Evolutionary conservation across 2,797 vertebrate species (phyloP), one percentile per base, ranked within the genome.

Genomic region (Falco cherrug): DNA sequence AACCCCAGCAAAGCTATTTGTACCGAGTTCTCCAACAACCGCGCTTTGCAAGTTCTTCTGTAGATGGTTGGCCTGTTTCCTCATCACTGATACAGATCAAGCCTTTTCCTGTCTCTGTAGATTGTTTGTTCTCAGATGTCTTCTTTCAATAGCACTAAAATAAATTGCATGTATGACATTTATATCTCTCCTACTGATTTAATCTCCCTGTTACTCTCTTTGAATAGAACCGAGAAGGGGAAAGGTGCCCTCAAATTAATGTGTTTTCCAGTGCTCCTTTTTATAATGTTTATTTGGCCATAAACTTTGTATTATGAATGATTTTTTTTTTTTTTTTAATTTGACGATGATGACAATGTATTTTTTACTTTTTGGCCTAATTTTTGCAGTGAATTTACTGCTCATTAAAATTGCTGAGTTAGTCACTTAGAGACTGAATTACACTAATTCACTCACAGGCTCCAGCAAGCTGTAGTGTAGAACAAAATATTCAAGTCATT

Each of bases 121-220:
- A 43, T 84, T 94, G 48, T 50, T 86, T 92, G 67, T 95, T 96
- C 84, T 87, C 28, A 81, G 22, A 95, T 74, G 53, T 37, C 31
- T 96, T 95, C 63, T 87, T 89, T 94, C 88, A 67, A 77, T 74
- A 71, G 45, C 28, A 93, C 53, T 86, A 35, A 89, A 92, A 90
- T 81, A 87, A 97, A 96, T 94, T 80, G 51, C 19, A 84, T 86
- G 41, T 89, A 85, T 95, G 78, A 61, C 73, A 96, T 96, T 97
- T 95, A 84, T 84, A 87, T 93, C 35, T 91, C 79, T 90, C 67
- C 73, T 84, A 86, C 90, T 75, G 79, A 70, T 96, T 96, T 93
- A 91, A 84, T 95, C 84, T 76, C 68, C 71, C 41, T 53, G 37
- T 88, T 84, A 76, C 13, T 73, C 18, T 86, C 54, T 93, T 87